Base-by-base conservation (phyloP, 1,140 invertebrate species). In the Panagrolaimus sp. region DNA sequence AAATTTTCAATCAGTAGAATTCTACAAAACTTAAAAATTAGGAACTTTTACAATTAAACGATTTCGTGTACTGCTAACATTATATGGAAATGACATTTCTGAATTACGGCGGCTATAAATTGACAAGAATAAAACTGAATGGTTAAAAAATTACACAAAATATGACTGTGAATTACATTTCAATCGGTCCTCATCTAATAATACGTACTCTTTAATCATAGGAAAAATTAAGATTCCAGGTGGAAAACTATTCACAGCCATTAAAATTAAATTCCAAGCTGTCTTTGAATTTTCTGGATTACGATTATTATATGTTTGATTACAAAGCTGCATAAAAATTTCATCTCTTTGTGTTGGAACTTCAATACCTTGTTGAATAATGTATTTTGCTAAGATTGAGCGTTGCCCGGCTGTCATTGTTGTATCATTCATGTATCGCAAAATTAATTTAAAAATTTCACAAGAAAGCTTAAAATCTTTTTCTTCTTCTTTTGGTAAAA, bases 401-500 rank as follows among this genome's bases (percentile, higher is more conserved):
- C 93, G 90, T 71, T 88, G 86, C 76, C 89, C 87, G 25, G 88
- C 86, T 46, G 85, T 88, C 67, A 93, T 82, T 63, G 89, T 89
- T 16, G 88, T 88, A 81, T 96, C 94, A 83, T 94, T 93, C 87
- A 93, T 93, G 86, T 91, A 92, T 51, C 92, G 87, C 25, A 98
- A 83, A 20, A 98, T 94, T 70, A 98, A 85, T 84, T 97, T 97
- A 84, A 97, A 98, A 11, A 96, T 88, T 31, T 92, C 90, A 16
- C 96, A 83, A 0, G 93, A 90, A 74, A 95, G 91, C 62, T 90
- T 89, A 76, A 91, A 92, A 79, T 96, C 92, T 82, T 91, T 88
- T 80, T 96, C 92, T 51, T 91, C 88, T 5, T 90, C 88, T 74
- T 94, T 92, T 0, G 91, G 89, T 0, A 98, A 84, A 80, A 96